Evolutionary conservation across 1,140 invertebrate genomes (phyloP).

Genomic region (Psilanteris sp.): DNA sequence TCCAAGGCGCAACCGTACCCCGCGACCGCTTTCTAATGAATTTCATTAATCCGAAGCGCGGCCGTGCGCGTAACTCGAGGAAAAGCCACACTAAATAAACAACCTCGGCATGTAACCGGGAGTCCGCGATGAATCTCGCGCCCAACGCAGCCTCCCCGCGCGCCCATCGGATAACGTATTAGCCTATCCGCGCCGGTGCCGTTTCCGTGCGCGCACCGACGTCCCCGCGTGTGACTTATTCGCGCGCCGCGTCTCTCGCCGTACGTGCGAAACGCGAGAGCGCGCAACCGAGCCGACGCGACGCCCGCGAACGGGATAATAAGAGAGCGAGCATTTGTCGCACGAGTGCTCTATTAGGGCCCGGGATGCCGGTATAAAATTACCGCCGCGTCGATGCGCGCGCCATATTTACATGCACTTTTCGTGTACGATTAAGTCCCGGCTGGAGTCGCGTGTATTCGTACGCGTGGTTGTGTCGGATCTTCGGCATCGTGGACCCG

Average conservation of each 20-base stretch:
- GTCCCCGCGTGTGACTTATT: constrained; percentile 53
- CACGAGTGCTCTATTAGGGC: constrained; percentile 69
- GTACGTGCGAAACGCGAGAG: constrained; percentile 54
- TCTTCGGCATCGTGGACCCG: too few species aligned
- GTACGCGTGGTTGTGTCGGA: neutral
- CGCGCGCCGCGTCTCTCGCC: constrained; percentile 24
- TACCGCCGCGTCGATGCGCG: constrained; percentile 12
- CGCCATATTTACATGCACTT: constrained; percentile 29
- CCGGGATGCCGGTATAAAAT: constrained; percentile 50
- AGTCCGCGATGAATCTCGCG: constrained; percentile 48
- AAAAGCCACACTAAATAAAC: constrained; percentile 47
- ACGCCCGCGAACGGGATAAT: constrained; percentile 56
- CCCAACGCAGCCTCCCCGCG: too few species aligned
- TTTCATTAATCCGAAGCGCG: constrained; percentile 30
- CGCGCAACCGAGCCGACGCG: constrained; percentile 28
- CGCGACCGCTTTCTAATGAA: constrained; percentile 25
- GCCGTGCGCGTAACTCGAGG: constrained; percentile 23
- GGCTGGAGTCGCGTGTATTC: neutral
- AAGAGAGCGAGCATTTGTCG: constrained; percentile 67
- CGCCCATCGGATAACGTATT: constrained; percentile 54
- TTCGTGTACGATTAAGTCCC: constrained; percentile 12
- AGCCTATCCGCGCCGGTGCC: constrained; percentile 15
- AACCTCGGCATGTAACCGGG: constrained; percentile 33
- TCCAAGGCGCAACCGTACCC: constrained; percentile 6
- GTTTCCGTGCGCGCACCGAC: constrained; percentile 55